Evolutionary conservation across 2,113 vertebrate species (phyloP).

Genomic region (Tiliqua scincoides): DNA sequence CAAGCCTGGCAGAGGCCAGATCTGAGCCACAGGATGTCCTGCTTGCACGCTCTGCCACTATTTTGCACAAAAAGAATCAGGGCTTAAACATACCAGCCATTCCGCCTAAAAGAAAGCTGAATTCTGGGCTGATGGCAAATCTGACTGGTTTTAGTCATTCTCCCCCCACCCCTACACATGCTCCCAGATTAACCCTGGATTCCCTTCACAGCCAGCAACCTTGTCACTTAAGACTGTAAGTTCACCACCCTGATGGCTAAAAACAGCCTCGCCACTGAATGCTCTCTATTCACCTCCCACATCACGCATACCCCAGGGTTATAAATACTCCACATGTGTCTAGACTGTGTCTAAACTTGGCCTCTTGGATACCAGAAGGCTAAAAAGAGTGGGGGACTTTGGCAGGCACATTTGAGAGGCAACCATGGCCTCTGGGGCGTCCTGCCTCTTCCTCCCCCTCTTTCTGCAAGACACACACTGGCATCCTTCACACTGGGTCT

Average conservation of each 20-base stretch:
- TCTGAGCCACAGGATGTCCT: too few relatives aligned
- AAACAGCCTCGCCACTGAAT: background rate
- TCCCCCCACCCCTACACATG: fast-evolving
- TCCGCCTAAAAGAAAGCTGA: too few relatives aligned
- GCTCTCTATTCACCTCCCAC: background rate
- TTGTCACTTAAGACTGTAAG: background rate
- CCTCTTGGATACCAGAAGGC: slow-evolving; percentile 34
- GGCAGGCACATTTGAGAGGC: slow-evolving; percentile 16
- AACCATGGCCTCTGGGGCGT: too few relatives aligned
- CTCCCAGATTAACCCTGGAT: background rate
- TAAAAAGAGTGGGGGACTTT: slow-evolving; percentile 29
- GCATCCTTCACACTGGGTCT: slow-evolving; percentile 24
- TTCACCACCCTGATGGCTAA: background rate
- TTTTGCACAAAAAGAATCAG: too few relatives aligned
- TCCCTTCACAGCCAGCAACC: background rate
- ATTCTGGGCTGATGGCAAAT: too few relatives aligned
- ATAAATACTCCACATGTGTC: slow-evolving; percentile 67
- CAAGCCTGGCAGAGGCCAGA: too few relatives aligned
- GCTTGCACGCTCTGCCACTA: too few relatives aligned
- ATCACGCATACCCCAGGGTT: slow-evolving; percentile 28
- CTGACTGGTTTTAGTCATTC: too few relatives aligned
- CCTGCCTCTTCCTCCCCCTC: background rate
- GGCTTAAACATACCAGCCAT: too few relatives aligned
- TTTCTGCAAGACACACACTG: slow-evolving; percentile 24
- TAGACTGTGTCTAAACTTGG: slow-evolving; percentile 68